Evolutionary conservation across 2,113 vertebrate genomes (phyloP), one percentile per base, ranked within the genome.

Genomic region (Hoplias malabaricus): DNA sequence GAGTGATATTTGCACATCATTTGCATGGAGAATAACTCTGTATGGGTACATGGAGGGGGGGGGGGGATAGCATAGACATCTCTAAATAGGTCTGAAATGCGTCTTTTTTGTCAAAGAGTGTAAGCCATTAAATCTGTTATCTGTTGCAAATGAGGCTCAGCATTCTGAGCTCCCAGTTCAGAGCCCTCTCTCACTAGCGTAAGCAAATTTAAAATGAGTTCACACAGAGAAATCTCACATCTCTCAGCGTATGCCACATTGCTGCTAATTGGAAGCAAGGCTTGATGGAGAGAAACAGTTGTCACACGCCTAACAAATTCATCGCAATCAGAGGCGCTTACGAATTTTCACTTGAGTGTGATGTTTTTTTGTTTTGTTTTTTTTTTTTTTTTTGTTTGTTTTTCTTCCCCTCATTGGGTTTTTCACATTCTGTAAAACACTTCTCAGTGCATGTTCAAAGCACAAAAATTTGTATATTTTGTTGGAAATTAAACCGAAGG

Each of bases 171-270:
- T 69, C 65, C 63, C 67, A 62, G 80, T 82, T 84, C 73, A 73
- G 73, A 80, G 65, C 72, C 69, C 69, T 82, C 59, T 53, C 54
- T 73, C 73, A 82, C 62, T 61, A 73, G 80, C 57, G 56, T 77
- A 77, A 80, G 83, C 80, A 42, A 84, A 84, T 82, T 80, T 73
- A 68, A 81, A 84, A 84, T 82, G 83, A 84, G 76, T 84, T 84
- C 80, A 82, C 73, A 59, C 77, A 54, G 77, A 70, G 80, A 80
- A 82, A 79, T 79, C 80, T 79, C 80, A 77, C 80, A 82, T 80
- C 76, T 80, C 80, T 82, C 80, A 77, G 77, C 83, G 71, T 84
- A 80, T 82, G 83, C 71, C 77, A 73, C 70, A 69, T 82, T 77
- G 73, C 80, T 63, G 77, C 77, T 84, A 84, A 84, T 84, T 82